Base-by-base conservation (phyloP, 1,140 invertebrate species). In the Cydia pomonella region DNA sequence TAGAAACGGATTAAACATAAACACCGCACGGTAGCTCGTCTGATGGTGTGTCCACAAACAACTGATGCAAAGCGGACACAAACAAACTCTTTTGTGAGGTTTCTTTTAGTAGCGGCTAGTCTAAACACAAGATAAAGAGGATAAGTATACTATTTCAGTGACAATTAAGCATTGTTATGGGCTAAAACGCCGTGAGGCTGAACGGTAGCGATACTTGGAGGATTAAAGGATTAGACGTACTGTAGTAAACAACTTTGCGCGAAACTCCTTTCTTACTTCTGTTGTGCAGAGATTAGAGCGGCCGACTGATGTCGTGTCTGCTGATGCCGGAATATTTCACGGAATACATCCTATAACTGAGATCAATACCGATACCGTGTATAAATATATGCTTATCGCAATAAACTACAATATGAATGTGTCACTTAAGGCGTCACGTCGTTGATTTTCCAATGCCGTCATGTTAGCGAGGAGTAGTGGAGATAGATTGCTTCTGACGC, bases 1-100 rank as follows among this genome's bases (percentile, higher is more conserved):
- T 83, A 86, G 82, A 91, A 87, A 86, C 83, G 86, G 89, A 91
- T 92, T 90, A 91, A 90, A 90, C 82, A 84, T 82, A 87, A 90
- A 90, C 88, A 91, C 85, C 27, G 84, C 80, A 83, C 83, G 81
- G 80, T 87, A 86, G 88, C 83, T 81, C 76, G 76, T 83, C 27
- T 66, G 44, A 47, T 33, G 41, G 41, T n/a, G 84, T 82, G 80
- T 83, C 84, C 80, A 87, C 80, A 92, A 92, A 92, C 90, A 92
- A 87, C 81, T 87, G 82, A 87, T 89, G 84, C 82, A 85, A 85
- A 86, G 73, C 77, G 81, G 82, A 89, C 84, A 84, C 82, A 92
- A 90, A 91, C 87, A 89, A 82, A 83, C 77, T 82, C 82, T 80
- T 90, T 91, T 90, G 88, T 89, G 66, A 50, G 78, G 73, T 64